Evolutionary conservation across 2,888 invertebrate genomes (phyloP).

Genomic region (Mesorhabditis belari): DNA sequence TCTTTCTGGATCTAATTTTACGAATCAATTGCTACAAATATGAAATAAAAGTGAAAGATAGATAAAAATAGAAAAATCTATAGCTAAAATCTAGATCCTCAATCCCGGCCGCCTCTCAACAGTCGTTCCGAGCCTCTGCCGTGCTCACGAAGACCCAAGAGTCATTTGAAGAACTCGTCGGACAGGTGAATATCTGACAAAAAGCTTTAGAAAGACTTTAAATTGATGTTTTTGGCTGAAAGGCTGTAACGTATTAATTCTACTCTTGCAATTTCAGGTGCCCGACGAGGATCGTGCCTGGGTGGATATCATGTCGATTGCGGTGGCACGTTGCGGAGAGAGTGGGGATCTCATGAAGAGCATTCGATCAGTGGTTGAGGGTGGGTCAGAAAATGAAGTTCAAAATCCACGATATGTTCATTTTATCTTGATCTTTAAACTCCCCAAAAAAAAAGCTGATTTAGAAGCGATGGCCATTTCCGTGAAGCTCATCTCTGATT

Average conservation of each 20-base stretch:
- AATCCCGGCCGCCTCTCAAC: not conserved
- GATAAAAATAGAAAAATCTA: not conserved
- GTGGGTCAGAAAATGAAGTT: too few relatives aligned
- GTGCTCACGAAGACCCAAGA: not conserved
- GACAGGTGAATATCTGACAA: not conserved
- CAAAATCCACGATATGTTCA: too few relatives aligned
- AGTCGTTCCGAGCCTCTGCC: not conserved
- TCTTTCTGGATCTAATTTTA: too few relatives aligned
- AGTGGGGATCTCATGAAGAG: not conserved
- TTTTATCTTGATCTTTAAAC: too few relatives aligned
- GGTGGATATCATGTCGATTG: slow-evolving; percentile 44
- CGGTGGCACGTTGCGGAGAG: slow-evolving; percentile 22
- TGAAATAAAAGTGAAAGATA: too few relatives aligned
- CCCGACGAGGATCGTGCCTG: slow-evolving; percentile 9
- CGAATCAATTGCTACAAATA: too few relatives aligned
- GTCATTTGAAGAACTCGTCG: not conserved
- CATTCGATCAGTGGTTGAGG: not conserved
- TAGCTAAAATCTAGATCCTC: not conserved
- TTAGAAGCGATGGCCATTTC: slow-evolving; percentile 50
- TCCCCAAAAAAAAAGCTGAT: slow-evolving; percentile 1
- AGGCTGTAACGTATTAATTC: too few relatives aligned
- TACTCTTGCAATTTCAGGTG: too few relatives aligned
- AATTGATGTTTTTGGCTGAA: too few relatives aligned
- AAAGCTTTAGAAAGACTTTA: not conserved
- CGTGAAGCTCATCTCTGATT: slow-evolving; percentile 46